These are phyloP conservation scores for Platyrinchus mystaceus DNA, from an alignment of 2,797 vertebrate genomes.

Conservation along the genomic window DNA sequence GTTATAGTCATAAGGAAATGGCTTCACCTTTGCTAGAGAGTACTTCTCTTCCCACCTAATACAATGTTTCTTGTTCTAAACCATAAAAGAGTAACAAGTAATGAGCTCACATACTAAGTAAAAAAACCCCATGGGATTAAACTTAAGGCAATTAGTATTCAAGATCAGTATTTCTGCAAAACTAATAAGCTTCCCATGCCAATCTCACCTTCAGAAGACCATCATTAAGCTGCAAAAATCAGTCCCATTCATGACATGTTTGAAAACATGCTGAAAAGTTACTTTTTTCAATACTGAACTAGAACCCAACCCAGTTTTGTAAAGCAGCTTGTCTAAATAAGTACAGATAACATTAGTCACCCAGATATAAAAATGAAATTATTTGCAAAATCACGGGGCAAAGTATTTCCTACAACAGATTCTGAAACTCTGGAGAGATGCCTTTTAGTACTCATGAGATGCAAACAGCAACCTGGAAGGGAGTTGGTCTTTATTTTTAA, in stretches of 20 bases:
- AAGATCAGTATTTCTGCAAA: not conserved
- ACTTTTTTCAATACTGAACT: not conserved
- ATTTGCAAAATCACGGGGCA: not conserved
- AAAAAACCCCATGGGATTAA: not conserved
- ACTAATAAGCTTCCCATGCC: not conserved
- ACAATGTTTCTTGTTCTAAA: not conserved
- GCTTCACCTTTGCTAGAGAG: not conserved
- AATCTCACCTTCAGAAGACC: not conserved
- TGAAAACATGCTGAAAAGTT: not conserved
- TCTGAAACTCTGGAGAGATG: not conserved
- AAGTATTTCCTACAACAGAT: not conserved
- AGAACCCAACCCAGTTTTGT: not conserved
- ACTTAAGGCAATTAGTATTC: not conserved
- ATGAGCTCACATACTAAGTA: not conserved
- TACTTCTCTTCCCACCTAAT: not conserved
- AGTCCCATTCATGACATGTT: not conserved
- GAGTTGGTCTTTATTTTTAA: not conserved
- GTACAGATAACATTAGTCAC: not conserved
- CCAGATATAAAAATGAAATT: not conserved
- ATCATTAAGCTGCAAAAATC: not conserved
- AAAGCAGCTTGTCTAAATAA: not conserved
- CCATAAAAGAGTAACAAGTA: not conserved
- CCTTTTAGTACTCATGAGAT: not conserved
- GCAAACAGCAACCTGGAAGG: not conserved
- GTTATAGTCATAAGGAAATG: not conserved